A percentile compares a stretch with the other conserved stretches of the same genome.
phyloP scores from a whole-genome alignment of 2,888 invertebrate species.

The Platycheirus albimanus region DNA sequence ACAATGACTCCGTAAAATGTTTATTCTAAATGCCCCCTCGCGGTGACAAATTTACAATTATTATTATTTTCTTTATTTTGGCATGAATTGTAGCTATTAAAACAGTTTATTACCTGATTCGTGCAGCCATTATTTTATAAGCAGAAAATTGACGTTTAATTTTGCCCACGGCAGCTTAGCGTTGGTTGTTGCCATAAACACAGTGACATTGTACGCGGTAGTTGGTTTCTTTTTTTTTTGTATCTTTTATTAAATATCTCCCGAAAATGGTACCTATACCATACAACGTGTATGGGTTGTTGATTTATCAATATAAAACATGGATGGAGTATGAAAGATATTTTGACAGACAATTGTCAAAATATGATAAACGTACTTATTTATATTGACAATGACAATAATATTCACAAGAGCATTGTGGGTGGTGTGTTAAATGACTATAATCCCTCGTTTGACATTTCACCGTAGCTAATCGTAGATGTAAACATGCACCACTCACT shows the following conservation, averaged over 20 bases:
- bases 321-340: neutral
- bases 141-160: conserved; percentile 37
- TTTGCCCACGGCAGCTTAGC: conserved; percentile 17
- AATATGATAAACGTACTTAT: conserved; percentile 9
- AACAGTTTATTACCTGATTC: conserved; percentile 49
- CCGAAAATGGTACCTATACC: no score
- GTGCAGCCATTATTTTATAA: conserved; percentile 49
- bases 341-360: conserved; percentile 53
- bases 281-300: neutral
- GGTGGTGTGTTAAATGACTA: no score
- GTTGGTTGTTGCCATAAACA: conserved; percentile 11
- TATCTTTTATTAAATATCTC: conserved; percentile 34
- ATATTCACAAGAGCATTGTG: no score
- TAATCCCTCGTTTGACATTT: no score
- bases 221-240: conserved; percentile 43
- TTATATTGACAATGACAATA: no score
- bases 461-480: no score
- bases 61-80: conserved; percentile 21
- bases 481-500: no score
- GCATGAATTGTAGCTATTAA: conserved; percentile 37
- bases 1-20: conserved; percentile 47
- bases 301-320: conserved; percentile 14
- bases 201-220: conserved; percentile 37
- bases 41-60: conserved; percentile 18
- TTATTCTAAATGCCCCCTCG: conserved; percentile 37